Evolutionary conservation across 2,113 vertebrate species (phyloP).

Genomic region (Mormoops blainvillei): DNA sequence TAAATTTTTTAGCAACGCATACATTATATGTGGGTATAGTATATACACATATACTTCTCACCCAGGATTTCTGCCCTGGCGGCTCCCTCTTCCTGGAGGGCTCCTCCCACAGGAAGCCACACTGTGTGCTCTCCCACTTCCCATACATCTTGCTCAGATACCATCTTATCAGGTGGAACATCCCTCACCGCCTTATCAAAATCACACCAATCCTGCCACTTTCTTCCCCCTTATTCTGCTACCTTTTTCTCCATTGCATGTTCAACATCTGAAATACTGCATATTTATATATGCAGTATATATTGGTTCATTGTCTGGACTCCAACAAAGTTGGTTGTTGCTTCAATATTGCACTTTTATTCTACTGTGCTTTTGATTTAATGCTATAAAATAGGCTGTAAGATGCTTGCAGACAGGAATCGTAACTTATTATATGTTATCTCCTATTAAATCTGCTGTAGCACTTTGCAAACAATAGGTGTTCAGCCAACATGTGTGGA

Average conservation of each 20-base stretch:
- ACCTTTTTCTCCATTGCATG: neutral
- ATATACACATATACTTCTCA: neutral
- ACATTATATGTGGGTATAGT: neutral
- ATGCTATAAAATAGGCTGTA: neutral
- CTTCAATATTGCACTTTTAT: neutral
- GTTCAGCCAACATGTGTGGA: neutral
- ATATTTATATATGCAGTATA: too few species aligned
- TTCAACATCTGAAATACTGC: neutral
- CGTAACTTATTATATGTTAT: neutral
- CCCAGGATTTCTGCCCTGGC: neutral
- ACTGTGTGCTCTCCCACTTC: neutral
- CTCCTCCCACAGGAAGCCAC: neutral
- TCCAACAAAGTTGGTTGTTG: neutral
- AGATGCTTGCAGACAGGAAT: neutral
- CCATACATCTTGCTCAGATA: neutral
- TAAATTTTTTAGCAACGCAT: neutral
- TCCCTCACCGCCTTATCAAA: neutral
- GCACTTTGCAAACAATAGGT: neutral
- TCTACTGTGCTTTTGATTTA: neutral
- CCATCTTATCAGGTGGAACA: neutral
- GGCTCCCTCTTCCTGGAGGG: neutral
- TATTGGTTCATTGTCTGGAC: neutral
- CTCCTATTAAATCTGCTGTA: neutral
- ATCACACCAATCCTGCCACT: neutral
- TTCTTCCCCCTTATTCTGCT: neutral